These are phyloP conservation scores for Spialia ferax DNA, from an alignment of 2,888 invertebrate species.

Conservation along the genomic window DNA sequence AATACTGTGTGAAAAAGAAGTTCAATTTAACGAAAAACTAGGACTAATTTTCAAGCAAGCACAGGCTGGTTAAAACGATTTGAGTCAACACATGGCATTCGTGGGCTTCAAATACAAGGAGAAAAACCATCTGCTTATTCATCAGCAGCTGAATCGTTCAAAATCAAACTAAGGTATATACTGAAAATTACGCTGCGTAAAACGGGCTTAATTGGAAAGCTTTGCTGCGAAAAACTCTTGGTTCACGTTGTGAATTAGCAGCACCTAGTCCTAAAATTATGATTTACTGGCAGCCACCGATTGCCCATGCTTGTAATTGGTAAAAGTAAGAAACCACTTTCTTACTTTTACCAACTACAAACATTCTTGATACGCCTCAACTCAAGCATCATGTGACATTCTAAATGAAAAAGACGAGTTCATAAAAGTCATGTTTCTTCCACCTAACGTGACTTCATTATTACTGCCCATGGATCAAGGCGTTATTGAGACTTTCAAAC, in stretches of 20 bases:
- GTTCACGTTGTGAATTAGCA: conserved; percentile 3
- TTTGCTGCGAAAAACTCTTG: not conserved
- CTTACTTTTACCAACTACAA: no score
- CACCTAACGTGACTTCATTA: conserved; percentile 44
- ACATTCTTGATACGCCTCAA: conserved; percentile 31
- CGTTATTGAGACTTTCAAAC: conserved; percentile 48
- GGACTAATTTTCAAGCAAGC: no score
- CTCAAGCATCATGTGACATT: conserved; percentile 39
- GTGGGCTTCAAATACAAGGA: not conserved
- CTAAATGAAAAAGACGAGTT: not conserved
- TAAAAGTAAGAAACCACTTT: not conserved
- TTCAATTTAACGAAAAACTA: conserved; percentile 47
- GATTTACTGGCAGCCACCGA: not conserved
- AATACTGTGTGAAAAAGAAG: conserved; percentile 47
- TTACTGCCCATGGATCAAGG: conserved; percentile 47
- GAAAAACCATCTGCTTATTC: conserved; percentile 1
- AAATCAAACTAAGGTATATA: not conserved
- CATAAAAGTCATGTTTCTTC: not conserved
- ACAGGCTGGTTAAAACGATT: no score
- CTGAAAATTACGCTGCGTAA: conserved; percentile 32
- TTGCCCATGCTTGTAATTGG: not conserved
- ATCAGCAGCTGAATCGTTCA: conserved; percentile 3
- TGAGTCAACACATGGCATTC: not conserved
- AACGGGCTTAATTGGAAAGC: conserved; percentile 2
- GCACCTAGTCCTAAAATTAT: conserved; percentile 16